Conservation (phyloP, 2,888 invertebrate genomes). For the Colostygia pectinataria region DNA sequence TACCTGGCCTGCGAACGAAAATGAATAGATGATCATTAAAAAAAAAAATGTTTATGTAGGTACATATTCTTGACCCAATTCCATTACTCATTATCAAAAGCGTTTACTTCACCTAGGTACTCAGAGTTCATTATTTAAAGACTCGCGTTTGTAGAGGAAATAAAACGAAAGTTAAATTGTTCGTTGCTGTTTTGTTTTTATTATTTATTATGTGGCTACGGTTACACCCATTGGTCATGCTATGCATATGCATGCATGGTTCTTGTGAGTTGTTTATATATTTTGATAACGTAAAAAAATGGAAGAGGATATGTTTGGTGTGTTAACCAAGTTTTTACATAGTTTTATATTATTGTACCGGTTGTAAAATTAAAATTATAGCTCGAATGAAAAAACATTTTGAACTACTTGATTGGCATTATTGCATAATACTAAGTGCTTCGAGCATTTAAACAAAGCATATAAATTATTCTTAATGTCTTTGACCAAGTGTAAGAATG, state of each 20-base stretch:
- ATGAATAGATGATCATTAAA: no score
- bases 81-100: no score
- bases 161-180: slow-evolving; percentile 8
- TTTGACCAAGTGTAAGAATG: no score
- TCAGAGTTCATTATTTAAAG: background rate
- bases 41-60: no score
- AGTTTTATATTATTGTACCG: background rate
- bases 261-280: slow-evolving; percentile 14
- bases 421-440: background rate
- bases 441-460: no score
- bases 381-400: no score
- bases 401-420: no score
- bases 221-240: slow-evolving; percentile 6
- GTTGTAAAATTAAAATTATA: no score
- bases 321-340: background rate
- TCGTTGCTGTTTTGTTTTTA: background rate
- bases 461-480: no score
- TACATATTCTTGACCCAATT: background rate
- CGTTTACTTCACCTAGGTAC: no score
- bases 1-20: no score
- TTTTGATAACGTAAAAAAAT: slow-evolving; percentile 4
- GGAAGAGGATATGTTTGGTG: background rate
- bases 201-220: slow-evolving; percentile 10
- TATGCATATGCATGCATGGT: slow-evolving; percentile 9
- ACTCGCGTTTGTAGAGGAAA: slow-evolving; percentile 17